phyloP scores from a whole-genome alignment of 2,797 vertebrate species.

The Sebastiscus tertius region DNA sequence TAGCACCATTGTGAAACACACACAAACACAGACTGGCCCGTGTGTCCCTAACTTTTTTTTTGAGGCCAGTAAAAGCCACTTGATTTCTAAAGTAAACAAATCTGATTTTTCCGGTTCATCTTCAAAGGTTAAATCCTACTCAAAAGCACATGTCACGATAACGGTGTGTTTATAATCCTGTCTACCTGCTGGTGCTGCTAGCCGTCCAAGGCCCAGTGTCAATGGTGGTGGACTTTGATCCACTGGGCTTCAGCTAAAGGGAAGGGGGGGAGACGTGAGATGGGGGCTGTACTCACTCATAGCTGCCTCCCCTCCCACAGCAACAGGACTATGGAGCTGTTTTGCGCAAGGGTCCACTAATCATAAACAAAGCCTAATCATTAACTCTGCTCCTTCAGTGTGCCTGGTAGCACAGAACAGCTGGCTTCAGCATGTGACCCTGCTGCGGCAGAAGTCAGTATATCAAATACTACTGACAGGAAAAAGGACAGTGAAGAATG shows the following conservation, averaged over 20 bases:
- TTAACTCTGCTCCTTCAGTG: constrained; percentile 77
- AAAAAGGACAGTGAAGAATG: constrained; percentile 7
- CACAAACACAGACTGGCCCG: constrained; percentile 35
- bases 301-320: constrained; percentile 49
- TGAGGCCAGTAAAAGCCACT: constrained; percentile 12
- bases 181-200: constrained; percentile 37
- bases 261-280: constrained; percentile 20
- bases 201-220: constrained; percentile 49
- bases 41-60: constrained; percentile 1
- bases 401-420: constrained; percentile 42
- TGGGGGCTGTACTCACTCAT: constrained; percentile 44
- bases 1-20: constrained; percentile 77
- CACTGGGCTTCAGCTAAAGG: constrained; percentile 37
- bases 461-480: constrained; percentile 32
- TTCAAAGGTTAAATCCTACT: constrained; percentile 4
- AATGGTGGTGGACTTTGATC: constrained; percentile 77
- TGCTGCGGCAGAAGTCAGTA: constrained; percentile 34
- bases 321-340: constrained; percentile 44
- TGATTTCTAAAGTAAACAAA: constrained; percentile 41
- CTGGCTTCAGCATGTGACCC: constrained; percentile 67
- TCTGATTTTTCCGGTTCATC: constrained; percentile 26
- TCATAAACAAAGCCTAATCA: constrained; percentile 83
- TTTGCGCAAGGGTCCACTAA: constrained; percentile 75
- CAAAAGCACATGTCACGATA: not conserved
- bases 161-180: constrained; percentile 18